Evolutionary conservation across 1,140 invertebrate species (phyloP), one percentile per base, ranked within the genome.

Genomic region (Scaptodrosophila lebanonensis): DNA sequence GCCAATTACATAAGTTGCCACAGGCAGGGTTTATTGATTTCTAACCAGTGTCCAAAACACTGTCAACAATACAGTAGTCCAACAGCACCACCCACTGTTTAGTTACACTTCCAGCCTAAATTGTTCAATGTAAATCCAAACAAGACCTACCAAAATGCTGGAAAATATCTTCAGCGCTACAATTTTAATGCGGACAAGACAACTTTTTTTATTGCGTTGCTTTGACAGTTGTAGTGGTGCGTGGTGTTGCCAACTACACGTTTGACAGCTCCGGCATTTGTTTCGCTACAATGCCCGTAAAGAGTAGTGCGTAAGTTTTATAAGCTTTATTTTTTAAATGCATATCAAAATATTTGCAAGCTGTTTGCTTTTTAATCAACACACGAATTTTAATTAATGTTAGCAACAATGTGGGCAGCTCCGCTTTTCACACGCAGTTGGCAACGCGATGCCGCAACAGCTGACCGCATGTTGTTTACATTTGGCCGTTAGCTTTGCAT

Each of bases 1-100:
- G 56, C 32, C 47, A 83, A 83, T 83, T 83, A 83, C 79, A 83
- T 83, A 83, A 83, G 79, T 83, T 56, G 49, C 56, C 52, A 30
- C 35, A 61, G 47, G 43, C 38, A 38, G 29, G 22, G 25, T 20
- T 27, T 54, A 76, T 66, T 33, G 73, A 57, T 54, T 57, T 43
- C 5, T 29, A 6, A 3, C n/a, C n/a, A n/a, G n/a, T n/a, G n/a
- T n/a, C n/a, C n/a, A n/a, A n/a, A n/a, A n/a, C n/a, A n/a, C n/a
- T n/a, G n/a, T n/a, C n/a, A n/a, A n/a, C n/a, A n/a, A n/a, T n/a
- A n/a, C n/a, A n/a, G n/a, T n/a, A n/a, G n/a, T n/a, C n/a, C n/a
- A n/a, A n/a, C n/a, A n/a, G n/a, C n/a, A n/a, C n/a, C n/a, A n/a
- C n/a, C n/a, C n/a, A n/a, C n/a, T n/a, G n/a, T n/a, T n/a, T n/a